A percentile compares a stretch with the other conserved stretches of the same genome.
phyloP scores from a whole-genome alignment of 2,797 vertebrate species.

The Enteromius paludinosus region DNA sequence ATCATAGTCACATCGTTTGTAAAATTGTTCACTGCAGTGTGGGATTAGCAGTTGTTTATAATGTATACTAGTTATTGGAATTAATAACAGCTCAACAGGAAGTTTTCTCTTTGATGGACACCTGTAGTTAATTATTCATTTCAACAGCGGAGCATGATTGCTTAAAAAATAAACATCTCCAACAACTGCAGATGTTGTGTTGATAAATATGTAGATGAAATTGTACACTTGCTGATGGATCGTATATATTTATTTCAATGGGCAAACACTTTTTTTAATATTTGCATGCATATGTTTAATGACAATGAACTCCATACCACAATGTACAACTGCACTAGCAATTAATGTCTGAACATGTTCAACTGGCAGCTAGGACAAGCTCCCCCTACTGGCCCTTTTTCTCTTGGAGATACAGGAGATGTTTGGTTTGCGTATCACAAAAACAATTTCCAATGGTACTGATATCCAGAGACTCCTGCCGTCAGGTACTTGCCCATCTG shows the following conservation, averaged over 20 bases:
- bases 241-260: constrained; percentile 14
- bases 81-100: constrained; percentile 26
- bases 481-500: constrained; percentile 32
- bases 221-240: background rate
- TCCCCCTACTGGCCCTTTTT: constrained; percentile 49
- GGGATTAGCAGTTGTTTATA: constrained; percentile 9
- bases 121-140: constrained; percentile 24
- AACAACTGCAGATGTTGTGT: background rate
- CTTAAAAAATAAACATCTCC: constrained; percentile 2
- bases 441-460: background rate
- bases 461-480: constrained; percentile 2
- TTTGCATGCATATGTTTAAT: background rate
- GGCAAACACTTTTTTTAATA: background rate
- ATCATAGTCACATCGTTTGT: constrained; percentile 27
- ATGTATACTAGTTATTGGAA: constrained; percentile 7
- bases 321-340: background rate
- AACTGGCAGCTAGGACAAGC: constrained; percentile 7
- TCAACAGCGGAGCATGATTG: constrained; percentile 9
- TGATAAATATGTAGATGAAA: background rate
- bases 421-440: background rate
- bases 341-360: background rate
- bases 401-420: background rate
- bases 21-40: constrained; percentile 18
- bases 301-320: background rate
- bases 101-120: constrained; percentile 10